Evolutionary conservation across 2,113 vertebrate genomes (phyloP).

Genomic region (Alligator sinensis): DNA sequence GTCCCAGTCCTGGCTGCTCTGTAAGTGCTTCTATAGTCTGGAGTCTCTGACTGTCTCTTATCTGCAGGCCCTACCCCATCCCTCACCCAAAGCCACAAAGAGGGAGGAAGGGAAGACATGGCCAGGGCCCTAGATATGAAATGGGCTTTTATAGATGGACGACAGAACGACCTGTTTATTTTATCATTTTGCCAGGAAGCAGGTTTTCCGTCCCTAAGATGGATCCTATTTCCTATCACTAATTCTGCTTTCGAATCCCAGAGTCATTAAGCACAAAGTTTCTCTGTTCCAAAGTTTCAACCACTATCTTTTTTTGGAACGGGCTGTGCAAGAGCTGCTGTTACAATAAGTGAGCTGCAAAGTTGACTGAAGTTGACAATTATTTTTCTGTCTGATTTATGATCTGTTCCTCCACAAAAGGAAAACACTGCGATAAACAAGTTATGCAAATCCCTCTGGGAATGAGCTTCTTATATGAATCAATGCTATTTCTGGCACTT

Average conservation of each 20-base stretch:
- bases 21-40: no score
- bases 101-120: background rate
- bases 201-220: background rate
- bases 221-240: background rate
- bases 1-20: background rate
- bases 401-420: background rate
- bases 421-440: background rate
- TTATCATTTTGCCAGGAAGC: background rate
- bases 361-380: background rate
- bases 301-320: background rate
- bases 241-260: slow-evolving; percentile 21
- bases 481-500: background rate
- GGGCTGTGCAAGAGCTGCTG: background rate
- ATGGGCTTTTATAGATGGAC: slow-evolving; percentile 6
- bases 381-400: background rate
- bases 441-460: background rate
- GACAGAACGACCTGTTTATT: background rate
- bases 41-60: no score
- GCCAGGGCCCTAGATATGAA: background rate
- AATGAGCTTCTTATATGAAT: background rate
- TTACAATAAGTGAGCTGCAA: background rate
- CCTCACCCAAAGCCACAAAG: no score
- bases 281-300: background rate
- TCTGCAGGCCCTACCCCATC: no score
- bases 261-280: background rate